A percentile compares a stretch with the other conserved stretches of the same genome.
Evolutionary conservation across 2,113 vertebrate species (phyloP).

Genomic region (Xiphophorus hellerii): DNA sequence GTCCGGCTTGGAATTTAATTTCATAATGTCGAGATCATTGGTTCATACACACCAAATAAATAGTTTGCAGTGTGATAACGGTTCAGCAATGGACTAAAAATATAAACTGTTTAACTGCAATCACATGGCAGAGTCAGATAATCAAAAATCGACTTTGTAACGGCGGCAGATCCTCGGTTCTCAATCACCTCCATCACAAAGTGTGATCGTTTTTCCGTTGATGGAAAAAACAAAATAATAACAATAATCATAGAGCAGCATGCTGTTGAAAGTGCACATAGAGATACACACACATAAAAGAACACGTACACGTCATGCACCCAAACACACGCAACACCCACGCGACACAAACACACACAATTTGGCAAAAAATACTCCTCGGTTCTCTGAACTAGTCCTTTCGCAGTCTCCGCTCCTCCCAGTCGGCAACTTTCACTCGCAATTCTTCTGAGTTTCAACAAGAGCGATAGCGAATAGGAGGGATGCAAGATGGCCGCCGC

Average conservation of each 20-base stretch:
- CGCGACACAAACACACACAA: constrained; percentile 60
- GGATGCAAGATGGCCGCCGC: constrained; percentile 35
- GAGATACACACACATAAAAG: constrained; percentile 67
- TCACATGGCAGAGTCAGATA: constrained; percentile 12
- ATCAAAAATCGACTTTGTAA: constrained; percentile 1
- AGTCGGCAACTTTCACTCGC: constrained; percentile 57
- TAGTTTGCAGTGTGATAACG: constrained; percentile 12
- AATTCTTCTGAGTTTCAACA: constrained; percentile 33
- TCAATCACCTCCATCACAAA: constrained; percentile 1
- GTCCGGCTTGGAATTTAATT: constrained; percentile 15
- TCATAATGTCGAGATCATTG: constrained; percentile 5
- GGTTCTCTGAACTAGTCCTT: constrained; percentile 48
- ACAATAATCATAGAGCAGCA: constrained; percentile 91
- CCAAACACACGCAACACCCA: constrained; percentile 78
- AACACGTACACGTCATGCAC: constrained; percentile 81
- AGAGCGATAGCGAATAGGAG: constrained; percentile 28
- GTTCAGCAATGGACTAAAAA: constrained; percentile 5
- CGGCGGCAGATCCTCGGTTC: neutral
- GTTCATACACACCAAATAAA: constrained; percentile 26
- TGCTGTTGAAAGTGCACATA: constrained; percentile 90
- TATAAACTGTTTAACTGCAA: constrained; percentile 4
- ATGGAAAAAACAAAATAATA: constrained; percentile 55
- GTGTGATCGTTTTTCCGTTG: constrained; percentile 86
- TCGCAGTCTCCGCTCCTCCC: constrained; percentile 74
- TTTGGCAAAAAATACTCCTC: constrained; percentile 88